A percentile compares a stretch with the other conserved stretches of the same genome.
These are phyloP conservation scores for Acanthis flammea DNA, from an alignment of 2,797 vertebrate genomes.

Conservation along the genomic window DNA sequence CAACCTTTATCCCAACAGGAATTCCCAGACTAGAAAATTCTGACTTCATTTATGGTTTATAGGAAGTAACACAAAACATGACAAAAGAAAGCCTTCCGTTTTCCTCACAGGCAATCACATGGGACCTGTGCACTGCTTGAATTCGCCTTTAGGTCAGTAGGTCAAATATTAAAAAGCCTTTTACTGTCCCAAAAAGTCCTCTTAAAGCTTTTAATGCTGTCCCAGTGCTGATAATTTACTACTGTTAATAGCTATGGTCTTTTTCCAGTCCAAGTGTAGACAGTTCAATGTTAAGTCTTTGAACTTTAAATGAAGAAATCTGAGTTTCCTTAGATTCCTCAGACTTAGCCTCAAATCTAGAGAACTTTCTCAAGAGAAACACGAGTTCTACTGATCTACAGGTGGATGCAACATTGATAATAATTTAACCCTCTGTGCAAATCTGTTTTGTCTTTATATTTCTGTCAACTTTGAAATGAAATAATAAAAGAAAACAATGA, in stretches of 20 bases:
- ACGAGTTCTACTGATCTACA: neutral
- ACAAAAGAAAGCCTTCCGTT: slow-evolving; percentile 24
- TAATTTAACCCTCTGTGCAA: neutral
- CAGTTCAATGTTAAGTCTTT: slow-evolving; percentile 12
- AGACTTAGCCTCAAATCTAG: neutral
- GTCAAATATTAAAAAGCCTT: slow-evolving; percentile 54
- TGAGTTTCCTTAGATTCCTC: neutral
- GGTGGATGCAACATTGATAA: neutral
- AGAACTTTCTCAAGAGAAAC: neutral
- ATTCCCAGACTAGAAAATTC: slow-evolving; percentile 56
- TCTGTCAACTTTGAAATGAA: neutral
- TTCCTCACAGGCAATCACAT: slow-evolving; percentile 36
- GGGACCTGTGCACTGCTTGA: slow-evolving; percentile 38
- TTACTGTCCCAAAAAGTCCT: slow-evolving; percentile 43
- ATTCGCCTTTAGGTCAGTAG: slow-evolving; percentile 27
- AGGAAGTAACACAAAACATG: slow-evolving; percentile 40
- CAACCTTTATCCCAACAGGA: slow-evolving; percentile 56
- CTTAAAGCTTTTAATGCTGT: slow-evolving; percentile 35
- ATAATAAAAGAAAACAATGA: neutral
- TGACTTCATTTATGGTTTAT: slow-evolving; percentile 57
- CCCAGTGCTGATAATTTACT: slow-evolving; percentile 31
- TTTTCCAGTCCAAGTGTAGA: neutral
- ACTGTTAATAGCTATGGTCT: neutral
- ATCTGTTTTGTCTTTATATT: neutral
- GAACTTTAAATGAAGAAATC: neutral